phyloP scores from a whole-genome alignment of 2,113 vertebrate species.

The Bombycilla garrulus region DNA sequence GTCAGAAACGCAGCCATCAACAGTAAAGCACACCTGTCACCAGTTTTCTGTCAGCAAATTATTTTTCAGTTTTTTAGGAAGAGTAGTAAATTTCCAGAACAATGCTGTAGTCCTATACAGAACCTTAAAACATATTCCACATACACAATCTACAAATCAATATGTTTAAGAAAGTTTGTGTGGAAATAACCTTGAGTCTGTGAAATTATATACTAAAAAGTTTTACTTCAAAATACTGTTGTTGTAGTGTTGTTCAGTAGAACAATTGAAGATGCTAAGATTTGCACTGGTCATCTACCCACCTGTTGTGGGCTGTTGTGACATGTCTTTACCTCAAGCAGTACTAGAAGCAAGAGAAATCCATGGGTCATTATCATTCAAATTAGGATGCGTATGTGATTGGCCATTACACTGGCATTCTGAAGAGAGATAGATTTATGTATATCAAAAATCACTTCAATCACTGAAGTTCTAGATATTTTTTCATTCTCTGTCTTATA shows the following conservation, averaged over 20 bases:
- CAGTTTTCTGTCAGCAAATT: conserved; percentile 61
- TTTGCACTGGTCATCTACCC: accelerated
- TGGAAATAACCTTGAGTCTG: neutral
- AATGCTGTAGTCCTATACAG: conserved; percentile 19
- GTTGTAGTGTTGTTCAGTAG: neutral
- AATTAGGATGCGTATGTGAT: neutral
- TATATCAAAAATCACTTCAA: neutral
- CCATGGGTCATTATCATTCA: neutral
- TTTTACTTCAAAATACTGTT: neutral
- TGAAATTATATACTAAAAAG: neutral
- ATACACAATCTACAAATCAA: neutral
- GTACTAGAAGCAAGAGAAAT: neutral
- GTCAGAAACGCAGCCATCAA: conserved; percentile 75
- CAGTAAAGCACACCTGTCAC: conserved; percentile 67
- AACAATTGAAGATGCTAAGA: neutral
- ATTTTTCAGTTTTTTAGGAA: conserved; percentile 63
- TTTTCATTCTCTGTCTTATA: neutral
- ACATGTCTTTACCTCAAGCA: neutral
- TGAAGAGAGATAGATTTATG: neutral
- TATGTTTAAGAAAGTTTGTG: neutral
- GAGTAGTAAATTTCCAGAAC: conserved; percentile 30
- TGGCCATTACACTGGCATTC: neutral
- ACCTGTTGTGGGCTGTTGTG: neutral
- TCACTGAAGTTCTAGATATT: neutral
- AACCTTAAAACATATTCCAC: neutral